Base-by-base conservation (phyloP, 2,797 vertebrate species). In the Hypotaenidia philippensis region DNA sequence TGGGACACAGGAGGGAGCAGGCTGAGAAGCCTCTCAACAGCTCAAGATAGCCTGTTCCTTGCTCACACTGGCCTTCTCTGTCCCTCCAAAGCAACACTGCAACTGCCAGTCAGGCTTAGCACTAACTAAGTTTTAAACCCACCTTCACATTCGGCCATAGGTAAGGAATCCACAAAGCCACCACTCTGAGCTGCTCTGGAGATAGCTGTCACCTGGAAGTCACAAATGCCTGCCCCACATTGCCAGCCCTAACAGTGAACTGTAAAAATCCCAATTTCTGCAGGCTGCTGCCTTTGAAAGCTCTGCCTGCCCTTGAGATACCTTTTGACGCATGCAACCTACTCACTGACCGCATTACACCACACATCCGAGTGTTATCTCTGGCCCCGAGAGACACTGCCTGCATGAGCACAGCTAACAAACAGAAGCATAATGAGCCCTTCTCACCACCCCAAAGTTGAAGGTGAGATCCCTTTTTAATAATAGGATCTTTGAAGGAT, bases 401-500 rank as follows among this genome's bases (percentile, higher is more conserved):
- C 68, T 83, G 78, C 83, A 84, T 41, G 85, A 80, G 89, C 89
- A 92, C 49, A 89, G 79, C 93, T 69, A 91, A 87, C 87, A 88
- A 89, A 86, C 70, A 95, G 81, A 65, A 87, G 72, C 64, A 52
- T 75, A 88, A 91, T 75, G 76, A 90, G 85, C 34, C 64, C 80
- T 75, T 59, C 83, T 93, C 57, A 27, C 86, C 60, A 90, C 23
- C 55, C 77, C 70, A 40, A 88, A 92, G 93, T 53, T 95, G 96
- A 95, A 97, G 93, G 90, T 90, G 83, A 97, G 89, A 96, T 91
- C 61, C 68, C 44, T 87, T 96, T 97, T 95, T 95, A 97, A 96
- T 96, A 97, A 94, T 60, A 83, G 83, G 77, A 40, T 83, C 78
- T 95, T 95, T 89, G 88, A 83, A 91, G 77, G 95, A 96, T 96